Evolutionary conservation across 64 coral and sea anemone genomes (phyloP).

Genomic region (Montipora cactus): DNA sequence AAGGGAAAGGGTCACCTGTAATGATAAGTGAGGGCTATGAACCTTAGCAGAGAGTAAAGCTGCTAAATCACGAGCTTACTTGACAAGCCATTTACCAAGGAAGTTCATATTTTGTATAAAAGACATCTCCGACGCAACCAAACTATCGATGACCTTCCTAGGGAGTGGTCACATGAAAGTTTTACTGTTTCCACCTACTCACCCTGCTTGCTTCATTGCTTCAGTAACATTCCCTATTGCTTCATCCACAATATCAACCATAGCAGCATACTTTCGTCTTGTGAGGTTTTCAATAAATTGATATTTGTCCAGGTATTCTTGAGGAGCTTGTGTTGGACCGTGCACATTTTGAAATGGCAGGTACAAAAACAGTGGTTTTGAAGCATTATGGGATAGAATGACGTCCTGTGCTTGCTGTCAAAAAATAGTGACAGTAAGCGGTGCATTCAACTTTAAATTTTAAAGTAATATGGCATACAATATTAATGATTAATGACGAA

Average conservation of each 20-base stretch:
- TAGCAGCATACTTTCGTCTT: slow-evolving; percentile 46
- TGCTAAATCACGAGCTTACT: no score
- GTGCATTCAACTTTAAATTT: not conserved
- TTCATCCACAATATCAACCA: slow-evolving; percentile 63
- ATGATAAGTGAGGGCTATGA: no score
- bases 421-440: not conserved
- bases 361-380: slow-evolving; percentile 52
- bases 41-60: no score
- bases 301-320: slow-evolving; percentile 38
- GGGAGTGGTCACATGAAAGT: no score
- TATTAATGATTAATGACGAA: no score
- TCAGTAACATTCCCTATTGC: slow-evolving; percentile 61
- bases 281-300: slow-evolving; percentile 7
- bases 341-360: slow-evolving; percentile 71
- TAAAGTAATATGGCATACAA: no score
- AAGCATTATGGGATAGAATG: slow-evolving; percentile 41
- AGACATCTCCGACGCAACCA: not conserved
- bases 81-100: not conserved
- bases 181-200: not conserved
- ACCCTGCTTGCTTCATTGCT: slow-evolving; percentile 58
- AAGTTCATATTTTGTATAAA: not conserved
- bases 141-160: no score
- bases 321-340: slow-evolving; percentile 49
- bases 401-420: slow-evolving; percentile 47
- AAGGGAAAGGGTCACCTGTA: no score